Conservation (phyloP, 2,113 vertebrate genomes). For the Raja brachyura region DNA sequence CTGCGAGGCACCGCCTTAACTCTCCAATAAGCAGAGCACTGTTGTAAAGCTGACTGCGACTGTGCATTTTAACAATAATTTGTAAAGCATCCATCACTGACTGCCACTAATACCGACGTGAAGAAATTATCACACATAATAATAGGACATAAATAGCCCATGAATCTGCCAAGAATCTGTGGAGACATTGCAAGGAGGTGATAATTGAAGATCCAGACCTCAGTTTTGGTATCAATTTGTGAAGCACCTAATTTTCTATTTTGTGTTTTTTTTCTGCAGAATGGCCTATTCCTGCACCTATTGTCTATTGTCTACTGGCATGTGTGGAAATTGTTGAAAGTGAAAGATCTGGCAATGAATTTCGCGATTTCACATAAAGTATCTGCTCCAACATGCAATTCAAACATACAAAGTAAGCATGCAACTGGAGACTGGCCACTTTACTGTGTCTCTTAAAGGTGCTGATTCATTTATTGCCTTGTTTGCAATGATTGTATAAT, state of each 20-base stretch:
- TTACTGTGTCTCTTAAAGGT: neutral
- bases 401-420: neutral
- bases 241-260: neutral
- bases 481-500: neutral
- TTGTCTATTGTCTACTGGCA: neutral
- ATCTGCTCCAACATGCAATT: too few relatives aligned
- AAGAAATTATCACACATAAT: constrained; percentile 33
- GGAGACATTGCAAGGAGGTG: neutral
- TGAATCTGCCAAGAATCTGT: neutral
- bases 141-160: neutral
- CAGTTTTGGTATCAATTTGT: neutral
- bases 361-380: neutral
- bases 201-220: neutral
- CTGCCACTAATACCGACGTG: constrained; percentile 46
- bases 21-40: neutral
- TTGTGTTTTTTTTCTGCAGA: neutral
- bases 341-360: neutral
- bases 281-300: too few relatives aligned
- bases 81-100: constrained; percentile 44
- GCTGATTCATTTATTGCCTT: neutral
- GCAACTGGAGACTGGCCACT: neutral
- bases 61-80: constrained; percentile 47
- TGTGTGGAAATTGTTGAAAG: too few relatives aligned
- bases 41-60: neutral
- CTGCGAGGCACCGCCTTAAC: neutral